These are phyloP conservation scores for Fratercula arctica DNA, from an alignment of 2,797 vertebrate genomes.

Conservation along the genomic window DNA sequence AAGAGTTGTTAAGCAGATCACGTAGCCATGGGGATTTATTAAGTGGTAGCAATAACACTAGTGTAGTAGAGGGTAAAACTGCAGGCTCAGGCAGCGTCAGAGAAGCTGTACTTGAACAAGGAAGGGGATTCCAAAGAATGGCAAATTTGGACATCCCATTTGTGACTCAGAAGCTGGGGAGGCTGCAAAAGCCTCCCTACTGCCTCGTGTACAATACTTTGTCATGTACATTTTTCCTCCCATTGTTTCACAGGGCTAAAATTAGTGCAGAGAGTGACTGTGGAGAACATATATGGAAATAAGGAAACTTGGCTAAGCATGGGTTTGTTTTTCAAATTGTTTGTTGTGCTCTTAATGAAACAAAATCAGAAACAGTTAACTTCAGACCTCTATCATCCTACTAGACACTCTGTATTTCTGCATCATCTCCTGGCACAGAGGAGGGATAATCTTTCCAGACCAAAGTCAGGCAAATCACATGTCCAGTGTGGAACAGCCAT, in stretches of 20 bases:
- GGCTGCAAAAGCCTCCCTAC: not conserved
- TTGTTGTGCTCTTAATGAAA: not conserved
- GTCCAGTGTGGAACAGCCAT: not conserved
- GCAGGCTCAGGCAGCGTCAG: not conserved
- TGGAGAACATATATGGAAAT: not conserved
- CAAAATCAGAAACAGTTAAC: not conserved
- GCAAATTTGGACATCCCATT: not conserved
- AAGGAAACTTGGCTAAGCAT: not conserved
- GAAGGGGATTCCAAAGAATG: not conserved
- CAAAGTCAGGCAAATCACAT: not conserved
- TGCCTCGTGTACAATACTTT: not conserved
- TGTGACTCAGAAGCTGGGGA: not conserved
- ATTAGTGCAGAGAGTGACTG: not conserved
- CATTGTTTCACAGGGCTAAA: constrained; percentile 47
- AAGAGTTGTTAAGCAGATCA: not conserved
- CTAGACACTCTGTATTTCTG: not conserved
- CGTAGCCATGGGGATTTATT: not conserved
- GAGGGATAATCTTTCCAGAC: not conserved
- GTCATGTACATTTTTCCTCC: constrained; percentile 6
- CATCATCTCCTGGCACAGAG: not conserved
- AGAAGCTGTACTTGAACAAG: not conserved
- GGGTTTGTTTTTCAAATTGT: not conserved
- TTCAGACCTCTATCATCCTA: not conserved
- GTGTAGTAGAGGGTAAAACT: not conserved
- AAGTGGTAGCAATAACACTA: not conserved